phyloP scores from a whole-genome alignment of 92 coral and sea anemone species.

The Umimayanthus kanabou region DNA sequence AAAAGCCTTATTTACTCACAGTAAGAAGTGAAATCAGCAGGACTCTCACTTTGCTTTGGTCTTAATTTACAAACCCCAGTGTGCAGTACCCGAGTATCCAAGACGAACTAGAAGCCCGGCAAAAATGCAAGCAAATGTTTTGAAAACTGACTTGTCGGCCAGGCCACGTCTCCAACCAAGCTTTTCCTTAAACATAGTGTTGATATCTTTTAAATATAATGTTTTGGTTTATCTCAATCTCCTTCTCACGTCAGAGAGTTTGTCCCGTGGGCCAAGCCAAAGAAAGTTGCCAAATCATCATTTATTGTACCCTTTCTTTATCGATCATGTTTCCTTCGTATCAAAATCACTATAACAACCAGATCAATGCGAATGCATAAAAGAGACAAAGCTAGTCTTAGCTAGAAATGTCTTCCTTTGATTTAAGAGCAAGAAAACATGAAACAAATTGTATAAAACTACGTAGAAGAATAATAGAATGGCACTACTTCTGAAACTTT shows the following conservation, averaged over 20 bases:
- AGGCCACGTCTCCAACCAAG: constrained; percentile 15
- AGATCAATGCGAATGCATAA: not conserved
- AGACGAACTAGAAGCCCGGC: constrained; percentile 3
- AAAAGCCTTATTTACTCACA: not conserved
- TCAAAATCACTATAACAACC: constrained; percentile 41
- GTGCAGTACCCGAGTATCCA: constrained; percentile 21
- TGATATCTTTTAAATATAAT: constrained; percentile 36
- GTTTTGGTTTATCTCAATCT: constrained; percentile 9
- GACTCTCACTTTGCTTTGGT: constrained; percentile 20
- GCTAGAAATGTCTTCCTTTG: not conserved
- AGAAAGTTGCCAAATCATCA: not conserved
- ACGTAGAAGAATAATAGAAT: not conserved
- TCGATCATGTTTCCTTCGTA: constrained; percentile 20
- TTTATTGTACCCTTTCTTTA: not conserved
- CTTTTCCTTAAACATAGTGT: not conserved
- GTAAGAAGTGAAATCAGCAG: constrained; percentile 12
- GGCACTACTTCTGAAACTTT: not conserved
- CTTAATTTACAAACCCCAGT: constrained; percentile 1
- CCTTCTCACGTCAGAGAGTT: not conserved
- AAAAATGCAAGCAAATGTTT: constrained; percentile 33
- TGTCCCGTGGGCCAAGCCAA: constrained; percentile 13
- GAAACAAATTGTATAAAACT: not conserved
- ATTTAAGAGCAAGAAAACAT: not conserved
- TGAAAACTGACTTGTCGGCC: constrained; percentile 20
- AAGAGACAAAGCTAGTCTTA: not conserved